phyloP scores from a whole-genome alignment of 2,113 vertebrate species.

The Charadrius vociferus region DNA sequence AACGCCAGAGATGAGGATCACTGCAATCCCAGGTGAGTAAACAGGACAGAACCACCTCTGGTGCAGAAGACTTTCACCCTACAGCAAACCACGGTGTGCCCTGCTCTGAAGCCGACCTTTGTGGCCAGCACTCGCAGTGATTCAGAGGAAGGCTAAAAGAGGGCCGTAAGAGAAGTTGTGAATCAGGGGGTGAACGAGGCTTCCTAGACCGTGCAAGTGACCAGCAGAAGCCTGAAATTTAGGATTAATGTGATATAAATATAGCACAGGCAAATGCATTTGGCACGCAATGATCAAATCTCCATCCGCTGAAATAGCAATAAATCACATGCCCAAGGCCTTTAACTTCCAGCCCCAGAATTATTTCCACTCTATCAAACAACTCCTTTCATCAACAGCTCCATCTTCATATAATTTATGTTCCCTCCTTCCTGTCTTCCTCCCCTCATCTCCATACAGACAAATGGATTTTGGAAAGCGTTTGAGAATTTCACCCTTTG shows the following conservation, averaged over 20 bases:
- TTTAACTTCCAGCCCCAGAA: constrained; percentile 14
- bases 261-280: neutral
- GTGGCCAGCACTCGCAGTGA: neutral
- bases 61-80: neutral
- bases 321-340: constrained; percentile 55
- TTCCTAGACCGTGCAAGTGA: neutral
- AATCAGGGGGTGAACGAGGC: neutral
- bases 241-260: neutral
- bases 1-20: neutral
- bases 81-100: neutral
- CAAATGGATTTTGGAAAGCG: constrained; percentile 19
- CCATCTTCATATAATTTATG: constrained; percentile 47
- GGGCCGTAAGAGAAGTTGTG: neutral
- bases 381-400: constrained; percentile 38
- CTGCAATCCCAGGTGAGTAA: neutral
- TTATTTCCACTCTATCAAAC: constrained; percentile 44
- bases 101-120: neutral
- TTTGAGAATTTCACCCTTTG: neutral
- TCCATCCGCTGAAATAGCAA: neutral
- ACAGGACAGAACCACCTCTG: neutral
- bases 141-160: neutral
- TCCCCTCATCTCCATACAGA: constrained; percentile 28
- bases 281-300: neutral
- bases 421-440: constrained; percentile 6
- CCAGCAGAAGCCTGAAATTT: neutral